Evolutionary conservation across 2,888 invertebrate genomes (phyloP), one percentile per base, ranked within the genome.

Genomic region (Drosophila austrosaltans): DNA sequence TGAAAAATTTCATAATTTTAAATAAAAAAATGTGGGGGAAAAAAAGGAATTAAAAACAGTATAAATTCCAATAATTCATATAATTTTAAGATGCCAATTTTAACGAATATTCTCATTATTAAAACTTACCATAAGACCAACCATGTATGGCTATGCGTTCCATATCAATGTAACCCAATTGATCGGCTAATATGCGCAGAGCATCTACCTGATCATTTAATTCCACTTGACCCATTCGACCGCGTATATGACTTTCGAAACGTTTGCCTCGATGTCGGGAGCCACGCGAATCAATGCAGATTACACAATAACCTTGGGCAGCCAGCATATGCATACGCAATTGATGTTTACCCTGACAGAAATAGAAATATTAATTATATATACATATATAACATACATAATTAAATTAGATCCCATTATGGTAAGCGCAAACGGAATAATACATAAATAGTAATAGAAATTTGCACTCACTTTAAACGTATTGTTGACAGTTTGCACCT

Each of bases 401-500:
- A 28, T 28, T 2, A 28, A 4, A 28, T 28, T 3, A 28, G 16
- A 16, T 16, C 16, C 16, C 16, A 16, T 16, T 16, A 16, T 16
- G 16, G 16, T 16, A 16, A 16, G 16, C 16, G 16, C 16, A 16
- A 30, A 6, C 3, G 30, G 6, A 3, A 28, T 28, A 2, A 28
- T 28, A 28, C 28, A 28, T 28, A 30, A 30, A 5, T 30, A 6
- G 16, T 5, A 30, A 30, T 30, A 30, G 1, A 30, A 30, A 30
- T 56, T 20, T 3, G 12, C 2, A 12, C 48, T 92, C 89, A 97
- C 97, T 94, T 97, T 97, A 90, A 97, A 98, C 5, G 97, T 96
- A 93, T 99, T 99, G 64, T 97, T 97, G 71, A 99, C 99, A 44
- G 98, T 95, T 93, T 99, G 99, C 58, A 99, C 98, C 92, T 99